Evolutionary conservation across 2,888 invertebrate genomes (phyloP).

Genomic region (Bombylius major): DNA sequence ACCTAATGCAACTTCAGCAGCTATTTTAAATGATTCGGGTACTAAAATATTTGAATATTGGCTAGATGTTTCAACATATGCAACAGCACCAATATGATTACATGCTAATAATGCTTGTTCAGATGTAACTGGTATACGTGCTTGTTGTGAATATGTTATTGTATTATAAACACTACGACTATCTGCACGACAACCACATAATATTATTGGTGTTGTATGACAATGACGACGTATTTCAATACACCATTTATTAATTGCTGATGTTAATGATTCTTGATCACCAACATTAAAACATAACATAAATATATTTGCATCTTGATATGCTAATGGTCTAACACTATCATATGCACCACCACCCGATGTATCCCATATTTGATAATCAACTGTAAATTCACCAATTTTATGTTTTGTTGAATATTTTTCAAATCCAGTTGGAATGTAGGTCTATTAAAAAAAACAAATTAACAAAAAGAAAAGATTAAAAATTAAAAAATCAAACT

Average conservation of each 20-base stretch:
- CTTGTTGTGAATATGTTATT: slow-evolving; percentile 34
- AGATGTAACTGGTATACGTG: slow-evolving; percentile 17
- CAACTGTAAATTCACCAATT: slow-evolving; percentile 45
- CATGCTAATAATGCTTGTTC: slow-evolving; percentile 48
- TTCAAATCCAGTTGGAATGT: slow-evolving; percentile 52
- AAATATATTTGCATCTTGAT: slow-evolving; percentile 48
- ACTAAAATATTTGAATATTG: slow-evolving; percentile 48
- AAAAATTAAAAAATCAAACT: not conserved
- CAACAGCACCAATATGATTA: slow-evolving; percentile 49
- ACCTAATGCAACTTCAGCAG: slow-evolving; percentile 48
- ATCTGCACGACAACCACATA: slow-evolving; percentile 55
- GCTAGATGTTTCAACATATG: slow-evolving; percentile 54
- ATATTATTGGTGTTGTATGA: slow-evolving; percentile 43
- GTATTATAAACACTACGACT: slow-evolving; percentile 48
- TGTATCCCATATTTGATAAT: slow-evolving; percentile 51
- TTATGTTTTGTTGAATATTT: slow-evolving; percentile 46
- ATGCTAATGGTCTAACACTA: slow-evolving; percentile 48
- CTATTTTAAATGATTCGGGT: slow-evolving; percentile 53
- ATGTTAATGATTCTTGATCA: slow-evolving; percentile 46
- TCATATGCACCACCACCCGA: slow-evolving; percentile 48
- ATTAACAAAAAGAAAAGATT: slow-evolving; percentile 4
- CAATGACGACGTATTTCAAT: slow-evolving; percentile 51
- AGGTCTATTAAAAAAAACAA: slow-evolving; percentile 40
- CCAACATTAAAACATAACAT: slow-evolving; percentile 49
- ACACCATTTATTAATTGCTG: slow-evolving; percentile 52